These are phyloP conservation scores for Melanerpes formicivorus DNA, from an alignment of 2,113 vertebrate species.

Conservation along the genomic window DNA sequence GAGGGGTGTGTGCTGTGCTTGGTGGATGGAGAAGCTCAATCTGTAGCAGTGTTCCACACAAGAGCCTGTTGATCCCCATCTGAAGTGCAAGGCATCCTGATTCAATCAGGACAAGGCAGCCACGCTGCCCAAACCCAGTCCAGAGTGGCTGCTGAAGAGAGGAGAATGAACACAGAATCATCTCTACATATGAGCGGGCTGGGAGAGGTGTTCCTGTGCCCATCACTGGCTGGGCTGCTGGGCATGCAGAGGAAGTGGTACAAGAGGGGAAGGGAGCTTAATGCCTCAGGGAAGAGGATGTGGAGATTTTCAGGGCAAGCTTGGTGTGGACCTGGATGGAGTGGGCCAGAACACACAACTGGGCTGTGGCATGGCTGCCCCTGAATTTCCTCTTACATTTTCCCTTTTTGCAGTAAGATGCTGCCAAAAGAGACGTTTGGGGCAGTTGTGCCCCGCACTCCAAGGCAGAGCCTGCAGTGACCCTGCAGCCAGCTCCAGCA, in stretches of 20 bases:
- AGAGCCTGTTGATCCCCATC: background rate
- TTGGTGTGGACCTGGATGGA: background rate
- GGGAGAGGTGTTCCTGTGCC: background rate
- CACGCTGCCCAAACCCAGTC: background rate
- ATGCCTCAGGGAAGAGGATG: background rate
- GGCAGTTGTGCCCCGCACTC: background rate
- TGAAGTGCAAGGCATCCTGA: background rate
- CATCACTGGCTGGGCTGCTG: background rate
- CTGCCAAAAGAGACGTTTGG: background rate
- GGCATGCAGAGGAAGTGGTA: fast-evolving
- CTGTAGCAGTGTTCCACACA: background rate
- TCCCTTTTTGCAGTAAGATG: background rate
- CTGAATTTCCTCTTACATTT: background rate
- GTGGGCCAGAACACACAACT: background rate
- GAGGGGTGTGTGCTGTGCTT: background rate
- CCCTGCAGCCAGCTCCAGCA: background rate
- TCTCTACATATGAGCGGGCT: background rate
- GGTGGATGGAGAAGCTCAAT: background rate
- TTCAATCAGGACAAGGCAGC: background rate
- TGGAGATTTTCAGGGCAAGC: background rate
- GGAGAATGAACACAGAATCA: background rate
- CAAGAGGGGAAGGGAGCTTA: background rate
- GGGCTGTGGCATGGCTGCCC: background rate
- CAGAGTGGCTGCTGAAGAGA: background rate
- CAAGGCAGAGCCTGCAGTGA: background rate